Evolutionary conservation across 2,797 vertebrate genomes (phyloP), one percentile per base, ranked within the genome.

Genomic region (Poeciliopsis infans): DNA sequence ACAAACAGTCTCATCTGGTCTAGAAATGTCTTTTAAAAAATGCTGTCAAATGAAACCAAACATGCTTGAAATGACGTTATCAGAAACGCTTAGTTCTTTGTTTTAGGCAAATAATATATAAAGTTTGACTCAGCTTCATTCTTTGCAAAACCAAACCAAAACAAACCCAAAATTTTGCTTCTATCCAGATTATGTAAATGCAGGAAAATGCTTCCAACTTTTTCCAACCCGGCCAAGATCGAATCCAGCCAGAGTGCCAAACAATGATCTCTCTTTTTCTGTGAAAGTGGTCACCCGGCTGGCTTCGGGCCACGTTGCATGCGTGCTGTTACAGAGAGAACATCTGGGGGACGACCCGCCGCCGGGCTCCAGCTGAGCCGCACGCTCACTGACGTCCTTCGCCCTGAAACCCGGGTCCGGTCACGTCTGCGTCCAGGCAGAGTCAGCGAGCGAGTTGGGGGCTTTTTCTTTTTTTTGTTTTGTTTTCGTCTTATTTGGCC

Each of bases 401-500:
- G 46, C 55, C 43, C 57, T 18, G 71, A 77, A 86, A 80, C 59
- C 59, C 45, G 41, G 23, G 12, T 31, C 18, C 2, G 70, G 70
- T 43, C 70, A 23, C 10, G n/a, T 77, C 39, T 55, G 68, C 25
- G 43, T 15, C 55, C 77, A 69, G 79, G 23, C 53, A 36, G 28
- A 45, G 51, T 77, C 73, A 61, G 68, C 5, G 16, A 72, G n/a
- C 12, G 6, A 51, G 75, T 77, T 1, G 23, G 81, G 71, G 11
- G 28, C 0, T 51, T 47, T 4, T 15, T 4, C 1, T 7, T 49
- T 6, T 47, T 84, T 16, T 47, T 15, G 1, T 66, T 83, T 41
- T 41, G 7, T 7, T 41, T 41, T 91, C 18, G 66, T 87, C 91
- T 92, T 93, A 93, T 93, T 93, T 93, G 92, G 92, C 86, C 85